Conservation (phyloP, 2,888 invertebrate genomes). For the Diaperis boleti region DNA sequence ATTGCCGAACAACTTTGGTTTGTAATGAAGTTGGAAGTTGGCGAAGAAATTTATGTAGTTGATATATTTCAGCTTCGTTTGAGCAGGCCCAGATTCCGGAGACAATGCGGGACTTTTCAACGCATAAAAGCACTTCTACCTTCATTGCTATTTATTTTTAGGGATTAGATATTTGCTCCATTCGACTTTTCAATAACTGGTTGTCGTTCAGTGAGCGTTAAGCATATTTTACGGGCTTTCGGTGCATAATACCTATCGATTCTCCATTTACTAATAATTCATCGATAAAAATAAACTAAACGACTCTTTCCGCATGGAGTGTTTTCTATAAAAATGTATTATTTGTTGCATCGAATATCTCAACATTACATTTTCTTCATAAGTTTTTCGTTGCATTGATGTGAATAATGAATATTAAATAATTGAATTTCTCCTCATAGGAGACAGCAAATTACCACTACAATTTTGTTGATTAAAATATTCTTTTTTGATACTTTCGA, state of each 20-base stretch:
- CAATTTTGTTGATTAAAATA: no score
- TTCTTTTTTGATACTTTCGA: no score
- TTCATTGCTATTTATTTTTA: slow-evolving; percentile 6
- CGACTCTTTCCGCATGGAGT: no score
- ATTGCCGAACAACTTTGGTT: slow-evolving; percentile 55
- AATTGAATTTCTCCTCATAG: no score
- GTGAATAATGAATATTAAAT: no score
- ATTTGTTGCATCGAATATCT: no score
- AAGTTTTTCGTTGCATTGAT: no score
- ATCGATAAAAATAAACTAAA: no score
- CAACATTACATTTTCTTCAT: no score
- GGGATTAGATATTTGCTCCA: neutral
- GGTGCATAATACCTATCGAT: neutral
- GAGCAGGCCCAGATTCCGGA: neutral
- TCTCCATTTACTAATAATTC: no score
- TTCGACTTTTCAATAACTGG: neutral
- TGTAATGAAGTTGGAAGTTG: slow-evolving; percentile 54
- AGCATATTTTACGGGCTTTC: neutral
- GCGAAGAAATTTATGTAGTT: slow-evolving; percentile 36
- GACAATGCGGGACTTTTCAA: slow-evolving; percentile 5
- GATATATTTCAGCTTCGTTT: slow-evolving; percentile 24
- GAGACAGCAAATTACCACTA: no score
- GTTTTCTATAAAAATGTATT: no score
- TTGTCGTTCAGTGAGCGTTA: neutral
- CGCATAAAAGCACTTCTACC: neutral